These are phyloP conservation scores for Grallaria varia DNA, from an alignment of 2,113 vertebrate genomes.

Conservation along the genomic window DNA sequence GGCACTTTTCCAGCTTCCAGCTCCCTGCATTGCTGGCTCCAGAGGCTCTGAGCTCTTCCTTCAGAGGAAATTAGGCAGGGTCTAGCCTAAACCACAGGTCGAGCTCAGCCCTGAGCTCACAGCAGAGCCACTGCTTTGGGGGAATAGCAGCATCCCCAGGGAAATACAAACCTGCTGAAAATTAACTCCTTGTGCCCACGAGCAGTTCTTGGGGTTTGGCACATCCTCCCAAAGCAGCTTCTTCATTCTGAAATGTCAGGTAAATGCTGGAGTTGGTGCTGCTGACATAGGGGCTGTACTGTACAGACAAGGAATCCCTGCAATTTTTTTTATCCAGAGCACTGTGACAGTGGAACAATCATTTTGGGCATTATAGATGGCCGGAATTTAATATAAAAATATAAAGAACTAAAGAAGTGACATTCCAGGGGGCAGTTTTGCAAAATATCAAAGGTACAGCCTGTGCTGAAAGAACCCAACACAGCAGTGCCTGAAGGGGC, in stretches of 20 bases:
- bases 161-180: constrained; percentile 84
- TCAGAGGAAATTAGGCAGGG: not conserved
- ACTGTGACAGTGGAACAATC: not conserved
- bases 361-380: not conserved
- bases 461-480: not conserved
- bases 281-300: not conserved
- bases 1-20: not conserved
- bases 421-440: not conserved
- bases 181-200: constrained; percentile 94
- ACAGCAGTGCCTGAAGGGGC: not conserved
- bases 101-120: not conserved
- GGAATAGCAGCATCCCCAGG: not conserved
- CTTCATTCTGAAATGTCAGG: constrained; percentile 82
- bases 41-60: not conserved
- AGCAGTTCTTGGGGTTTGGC: constrained; percentile 94
- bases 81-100: too few relatives aligned
- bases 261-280: not conserved
- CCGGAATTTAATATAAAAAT: not conserved
- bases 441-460: not conserved
- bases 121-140: not conserved
- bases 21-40: not conserved
- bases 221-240: constrained; percentile 91
- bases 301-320: not conserved
- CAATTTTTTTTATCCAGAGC: not conserved
- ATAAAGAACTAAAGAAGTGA: not conserved